These are phyloP conservation scores for Muntiacus muntjak DNA, from an alignment of 2,113 vertebrate species.

Conservation along the genomic window DNA sequence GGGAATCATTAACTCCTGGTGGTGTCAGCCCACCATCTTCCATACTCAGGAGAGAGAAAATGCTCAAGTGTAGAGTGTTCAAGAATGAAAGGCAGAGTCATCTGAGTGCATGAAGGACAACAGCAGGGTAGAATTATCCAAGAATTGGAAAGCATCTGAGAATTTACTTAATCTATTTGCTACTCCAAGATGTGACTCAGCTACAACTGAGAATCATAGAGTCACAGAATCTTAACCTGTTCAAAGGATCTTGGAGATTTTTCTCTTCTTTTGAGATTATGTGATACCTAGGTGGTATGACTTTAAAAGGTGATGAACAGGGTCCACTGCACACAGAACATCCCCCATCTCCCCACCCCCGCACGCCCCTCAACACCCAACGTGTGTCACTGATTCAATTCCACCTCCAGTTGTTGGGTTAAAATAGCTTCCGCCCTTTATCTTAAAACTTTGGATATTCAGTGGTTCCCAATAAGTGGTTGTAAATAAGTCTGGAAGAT, in stretches of 20 bases:
- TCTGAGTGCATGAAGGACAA: not conserved
- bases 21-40: not conserved
- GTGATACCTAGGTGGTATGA: not conserved
- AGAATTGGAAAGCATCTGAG: not conserved
- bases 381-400: not conserved
- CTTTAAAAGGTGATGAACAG: not conserved
- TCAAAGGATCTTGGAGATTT: slow-evolving; percentile 5
- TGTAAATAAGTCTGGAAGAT: slow-evolving; percentile 29
- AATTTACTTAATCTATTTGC: not conserved
- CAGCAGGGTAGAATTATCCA: not conserved
- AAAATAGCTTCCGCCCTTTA: slow-evolving; percentile 3
- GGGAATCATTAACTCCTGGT: not conserved
- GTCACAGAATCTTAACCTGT: not conserved
- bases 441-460: not conserved
- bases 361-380: not conserved
- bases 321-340: not conserved
- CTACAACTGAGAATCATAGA: not conserved
- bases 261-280: not conserved
- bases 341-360: not conserved
- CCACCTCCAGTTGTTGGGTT: not conserved
- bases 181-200: not conserved
- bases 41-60: not conserved
- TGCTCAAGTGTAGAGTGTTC: not conserved
- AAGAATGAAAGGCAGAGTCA: not conserved
- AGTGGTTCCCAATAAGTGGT: slow-evolving; percentile 19